Evolutionary conservation across 2,113 vertebrate species (phyloP).

Genomic region (Chrysochloris asiatica): DNA sequence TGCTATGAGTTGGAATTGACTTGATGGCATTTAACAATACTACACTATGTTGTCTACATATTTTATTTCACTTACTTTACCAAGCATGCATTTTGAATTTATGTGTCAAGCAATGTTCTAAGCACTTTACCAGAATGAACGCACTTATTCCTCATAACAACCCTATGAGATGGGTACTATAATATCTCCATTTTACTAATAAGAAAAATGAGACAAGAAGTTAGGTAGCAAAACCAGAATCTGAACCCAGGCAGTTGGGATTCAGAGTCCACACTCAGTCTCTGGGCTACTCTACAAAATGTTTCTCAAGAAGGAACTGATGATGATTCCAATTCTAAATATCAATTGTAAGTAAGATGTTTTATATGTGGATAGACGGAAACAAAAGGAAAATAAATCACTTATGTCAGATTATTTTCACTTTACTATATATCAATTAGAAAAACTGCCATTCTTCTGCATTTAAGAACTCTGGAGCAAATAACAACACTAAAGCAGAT

Average conservation of each 20-base stretch:
- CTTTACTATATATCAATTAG: constrained; percentile 22
- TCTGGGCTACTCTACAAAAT: neutral
- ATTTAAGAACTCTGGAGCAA: constrained; percentile 13
- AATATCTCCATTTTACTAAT: neutral
- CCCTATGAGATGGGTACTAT: neutral
- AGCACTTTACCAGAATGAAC: neutral
- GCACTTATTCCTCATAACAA: neutral
- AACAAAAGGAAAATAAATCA: neutral
- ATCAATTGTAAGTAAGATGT: constrained; percentile 26
- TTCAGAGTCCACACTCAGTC: neutral
- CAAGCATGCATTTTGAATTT: neutral
- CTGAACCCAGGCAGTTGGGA: neutral
- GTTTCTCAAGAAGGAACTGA: neutral
- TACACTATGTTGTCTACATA: accelerated
- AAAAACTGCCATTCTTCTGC: constrained; percentile 33
- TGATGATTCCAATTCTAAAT: neutral
- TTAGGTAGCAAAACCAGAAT: neutral
- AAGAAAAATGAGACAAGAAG: neutral
- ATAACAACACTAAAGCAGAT: neutral
- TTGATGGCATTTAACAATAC: too few species aligned
- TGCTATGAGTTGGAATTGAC: too few species aligned
- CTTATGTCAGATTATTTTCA: neutral
- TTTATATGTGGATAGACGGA: constrained; percentile 11
- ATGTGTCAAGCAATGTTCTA: neutral
- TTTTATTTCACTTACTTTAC: neutral